Percentiles rank a stretch among this genome's conserved stretches.
Evolutionary conservation across 2,888 invertebrate genomes (phyloP).

Genomic region (Habroteleia sp.): DNA sequence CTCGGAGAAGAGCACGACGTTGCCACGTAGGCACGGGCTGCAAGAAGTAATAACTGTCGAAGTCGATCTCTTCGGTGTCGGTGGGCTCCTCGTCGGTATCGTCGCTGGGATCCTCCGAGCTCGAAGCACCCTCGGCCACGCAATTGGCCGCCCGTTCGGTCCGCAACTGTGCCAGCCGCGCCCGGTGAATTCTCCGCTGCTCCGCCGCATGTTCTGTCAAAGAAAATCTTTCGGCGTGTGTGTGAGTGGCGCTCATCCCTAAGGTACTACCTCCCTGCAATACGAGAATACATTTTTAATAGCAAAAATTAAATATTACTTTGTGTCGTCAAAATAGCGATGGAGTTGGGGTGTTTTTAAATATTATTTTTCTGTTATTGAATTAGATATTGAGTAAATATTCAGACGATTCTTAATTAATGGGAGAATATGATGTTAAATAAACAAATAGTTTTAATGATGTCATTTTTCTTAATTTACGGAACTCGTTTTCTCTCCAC

Average conservation of each 20-base stretch:
- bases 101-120: conserved; percentile 87
- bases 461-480: too few species aligned
- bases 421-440: too few species aligned
- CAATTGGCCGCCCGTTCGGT: conserved; percentile 85
- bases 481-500: too few species aligned
- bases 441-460: too few species aligned
- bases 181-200: conserved; percentile 92
- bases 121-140: conserved; percentile 83
- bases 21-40: conserved; percentile 96
- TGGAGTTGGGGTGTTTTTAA: too few species aligned
- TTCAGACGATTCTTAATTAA: too few species aligned
- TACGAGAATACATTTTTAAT: not conserved
- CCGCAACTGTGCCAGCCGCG: conserved; percentile 87
- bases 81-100: conserved; percentile 92
- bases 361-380: too few species aligned
- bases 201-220: conserved; percentile 94
- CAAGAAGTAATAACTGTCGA: conserved; percentile 94
- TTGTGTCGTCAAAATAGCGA: too few species aligned
- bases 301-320: too few species aligned
- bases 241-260: conserved; percentile 91
- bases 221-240: conserved; percentile 89
- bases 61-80: conserved; percentile 91
- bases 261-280: conserved; percentile 84
- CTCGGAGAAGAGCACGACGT: conserved; percentile 91
- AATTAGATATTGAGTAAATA: too few species aligned